Evolutionary conservation across 1,140 invertebrate genomes (phyloP), one percentile per base, ranked within the genome.

Genomic region (Drosophila bocki): DNA sequence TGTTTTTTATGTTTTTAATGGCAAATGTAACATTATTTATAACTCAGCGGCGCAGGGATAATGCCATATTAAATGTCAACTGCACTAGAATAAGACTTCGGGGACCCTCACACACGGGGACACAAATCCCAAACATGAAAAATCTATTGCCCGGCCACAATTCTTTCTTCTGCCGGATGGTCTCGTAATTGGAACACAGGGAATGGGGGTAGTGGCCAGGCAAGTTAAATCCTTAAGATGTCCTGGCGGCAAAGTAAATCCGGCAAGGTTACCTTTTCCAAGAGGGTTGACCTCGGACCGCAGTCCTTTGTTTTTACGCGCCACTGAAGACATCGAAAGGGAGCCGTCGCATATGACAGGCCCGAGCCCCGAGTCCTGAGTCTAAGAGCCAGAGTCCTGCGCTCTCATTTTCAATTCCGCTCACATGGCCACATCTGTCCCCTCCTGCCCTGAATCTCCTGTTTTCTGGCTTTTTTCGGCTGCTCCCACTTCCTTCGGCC

Each of bases 81-180:
- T 88, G 81, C 84, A 84, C 80, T 84, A 90, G 85, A 88, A 71
- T 77, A 83, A 72, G 83, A 81, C 84, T 78, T 88, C 74, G 71
- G 83, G 80, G 80, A 83, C 83, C 67, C 77, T 65, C 50, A 35
- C 69, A 62, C 59, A 74, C 58, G 64, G 33, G 61, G 39, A 56
- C 81, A 88, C 84, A 88, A 88, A 90, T 90, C 84, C 85, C 85
- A 88, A 84, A 88, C 84, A 88, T 88, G 85, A 88, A 72, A 88
- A 88, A 88, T 88, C 84, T 88, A 88, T 88, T 88, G 84, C 80
- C 62, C 60, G 62, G 51, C 71, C 60, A 80, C 75, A 76, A 75
- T 78, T 85, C 68, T 47, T 63, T 64, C 54, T 62, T 50, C 61
- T 44, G 65, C n/a, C 53, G 54, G n/a, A 29, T 59, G 47, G 41